Conservation (phyloP, 2,113 vertebrate genomes). For the Gasterosteus nipponicus region DNA sequence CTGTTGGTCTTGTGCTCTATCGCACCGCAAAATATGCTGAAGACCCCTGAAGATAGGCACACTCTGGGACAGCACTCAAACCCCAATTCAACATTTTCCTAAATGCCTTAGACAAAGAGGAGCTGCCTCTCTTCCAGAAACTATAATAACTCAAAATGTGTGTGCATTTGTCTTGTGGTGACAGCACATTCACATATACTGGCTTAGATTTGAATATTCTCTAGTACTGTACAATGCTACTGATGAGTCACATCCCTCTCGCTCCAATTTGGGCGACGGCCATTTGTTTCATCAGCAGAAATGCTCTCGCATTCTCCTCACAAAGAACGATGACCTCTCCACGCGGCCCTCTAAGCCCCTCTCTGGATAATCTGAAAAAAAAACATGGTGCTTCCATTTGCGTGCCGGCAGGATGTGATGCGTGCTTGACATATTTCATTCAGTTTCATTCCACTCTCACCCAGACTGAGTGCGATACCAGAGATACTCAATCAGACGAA, state of each 20-base stretch:
- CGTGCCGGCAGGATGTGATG: slow-evolving; percentile 19
- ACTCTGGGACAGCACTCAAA: not conserved
- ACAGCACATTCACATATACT: not conserved
- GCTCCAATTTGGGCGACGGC: slow-evolving; percentile 5
- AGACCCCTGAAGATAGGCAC: not conserved
- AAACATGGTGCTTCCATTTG: not conserved
- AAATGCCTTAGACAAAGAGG: not conserved
- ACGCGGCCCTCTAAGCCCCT: not conserved
- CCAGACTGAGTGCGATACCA: slow-evolving; percentile 40
- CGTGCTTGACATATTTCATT: slow-evolving; percentile 1
- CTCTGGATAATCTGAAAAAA: not conserved
- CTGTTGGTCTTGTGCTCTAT: not conserved
- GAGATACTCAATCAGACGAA: slow-evolving; percentile 27
- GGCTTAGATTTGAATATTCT: not conserved
- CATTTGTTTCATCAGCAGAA: slow-evolving; percentile 7
- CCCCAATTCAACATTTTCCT: not conserved
- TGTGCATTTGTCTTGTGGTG: not conserved
- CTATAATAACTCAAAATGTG: not conserved
- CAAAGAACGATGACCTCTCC: slow-evolving; percentile 13
- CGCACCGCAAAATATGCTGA: not conserved
- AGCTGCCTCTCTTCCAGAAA: not conserved
- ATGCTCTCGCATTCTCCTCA: not conserved
- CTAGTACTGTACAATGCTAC: slow-evolving; percentile 2
- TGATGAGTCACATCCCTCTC: slow-evolving; percentile 12
- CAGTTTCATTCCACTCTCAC: slow-evolving; percentile 49